A percentile compares a stretch with the other conserved stretches of the same genome.
Conservation (phyloP, 2,113 vertebrate species). For the Hippocampus abdominalis region DNA sequence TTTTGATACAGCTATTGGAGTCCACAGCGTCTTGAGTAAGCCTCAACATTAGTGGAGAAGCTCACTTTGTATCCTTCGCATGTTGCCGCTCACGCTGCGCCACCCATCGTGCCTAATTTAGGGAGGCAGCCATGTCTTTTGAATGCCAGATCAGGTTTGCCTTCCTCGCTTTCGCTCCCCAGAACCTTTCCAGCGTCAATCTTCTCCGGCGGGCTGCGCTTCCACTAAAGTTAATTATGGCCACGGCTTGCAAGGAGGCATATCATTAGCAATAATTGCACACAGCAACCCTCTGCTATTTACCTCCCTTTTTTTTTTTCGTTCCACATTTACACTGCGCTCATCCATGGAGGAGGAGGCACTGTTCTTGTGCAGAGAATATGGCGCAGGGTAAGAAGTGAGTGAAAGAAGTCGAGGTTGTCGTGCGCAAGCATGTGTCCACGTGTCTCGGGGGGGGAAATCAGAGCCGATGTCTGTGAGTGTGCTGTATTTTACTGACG, state of each 20-base stretch:
- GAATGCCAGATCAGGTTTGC: constrained; percentile 25
- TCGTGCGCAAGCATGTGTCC: constrained; percentile 16
- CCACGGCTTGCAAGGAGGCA: constrained; percentile 59
- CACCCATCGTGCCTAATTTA: constrained; percentile 47
- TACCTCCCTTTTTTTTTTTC: constrained; percentile 22
- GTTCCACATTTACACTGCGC: constrained; percentile 43
- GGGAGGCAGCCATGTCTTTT: constrained; percentile 29
- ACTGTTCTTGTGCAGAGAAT: constrained; percentile 4
- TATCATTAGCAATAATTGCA: constrained; percentile 68
- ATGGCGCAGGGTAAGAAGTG: background rate
- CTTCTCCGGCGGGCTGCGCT: constrained; percentile 35
- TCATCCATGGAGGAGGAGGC: constrained; percentile 39
- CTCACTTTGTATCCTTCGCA: background rate
- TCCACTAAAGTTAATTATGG: constrained; percentile 60
- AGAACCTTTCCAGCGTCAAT: constrained; percentile 31
- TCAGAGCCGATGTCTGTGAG: background rate
- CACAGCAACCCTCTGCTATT: constrained; percentile 54
- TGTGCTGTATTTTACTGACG: constrained; percentile 20
- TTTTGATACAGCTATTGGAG: no score
- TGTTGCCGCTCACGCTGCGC: background rate
- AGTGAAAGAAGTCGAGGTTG: constrained; percentile 11
- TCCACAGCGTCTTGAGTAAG: no score
- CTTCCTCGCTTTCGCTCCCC: constrained; percentile 33
- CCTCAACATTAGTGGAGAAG: no score
- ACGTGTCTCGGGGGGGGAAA: constrained; percentile 13